Evolutionary conservation across 2,888 invertebrate species (phyloP).

Genomic region (Papilio elwesi): DNA sequence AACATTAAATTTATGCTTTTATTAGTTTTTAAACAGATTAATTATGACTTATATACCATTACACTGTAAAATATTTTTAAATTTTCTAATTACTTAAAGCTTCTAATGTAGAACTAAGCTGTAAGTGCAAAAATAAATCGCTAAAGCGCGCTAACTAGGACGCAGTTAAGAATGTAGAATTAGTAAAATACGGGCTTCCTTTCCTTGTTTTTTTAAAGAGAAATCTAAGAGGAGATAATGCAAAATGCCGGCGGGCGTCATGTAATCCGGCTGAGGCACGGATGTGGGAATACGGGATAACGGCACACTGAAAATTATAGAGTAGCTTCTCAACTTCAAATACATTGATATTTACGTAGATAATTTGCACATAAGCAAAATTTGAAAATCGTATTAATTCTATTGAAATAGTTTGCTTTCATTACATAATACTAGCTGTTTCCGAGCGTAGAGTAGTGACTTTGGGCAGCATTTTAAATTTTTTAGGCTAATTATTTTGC

Average conservation of each 20-base stretch:
- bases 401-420: background rate
- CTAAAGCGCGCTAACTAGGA: slow-evolving; percentile 13
- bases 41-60: background rate
- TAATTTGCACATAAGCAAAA: background rate
- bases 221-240: slow-evolving; percentile 67
- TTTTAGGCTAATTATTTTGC: too few relatives aligned
- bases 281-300: slow-evolving; percentile 48
- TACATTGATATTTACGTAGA: background rate
- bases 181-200: slow-evolving; percentile 44
- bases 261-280: slow-evolving; percentile 55
- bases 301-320: slow-evolving; percentile 38
- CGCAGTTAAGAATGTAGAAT: slow-evolving; percentile 45
- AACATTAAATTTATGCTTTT: background rate
- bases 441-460: too few relatives aligned
- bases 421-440: too few relatives aligned
- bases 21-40: background rate
- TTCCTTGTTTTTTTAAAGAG: slow-evolving; percentile 54
- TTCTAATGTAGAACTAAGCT: slow-evolving; percentile 1
- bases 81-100: background rate
- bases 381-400: background rate
- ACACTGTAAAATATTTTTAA: background rate
- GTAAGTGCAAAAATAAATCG: slow-evolving; percentile 8
- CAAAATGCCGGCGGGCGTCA: slow-evolving; percentile 57
- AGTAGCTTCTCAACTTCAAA: slow-evolving; percentile 5
- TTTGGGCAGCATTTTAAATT: too few relatives aligned